These are phyloP conservation scores for Arctocebus calabarensis DNA, from an alignment of 2,797 vertebrate species.

Conservation along the genomic window DNA sequence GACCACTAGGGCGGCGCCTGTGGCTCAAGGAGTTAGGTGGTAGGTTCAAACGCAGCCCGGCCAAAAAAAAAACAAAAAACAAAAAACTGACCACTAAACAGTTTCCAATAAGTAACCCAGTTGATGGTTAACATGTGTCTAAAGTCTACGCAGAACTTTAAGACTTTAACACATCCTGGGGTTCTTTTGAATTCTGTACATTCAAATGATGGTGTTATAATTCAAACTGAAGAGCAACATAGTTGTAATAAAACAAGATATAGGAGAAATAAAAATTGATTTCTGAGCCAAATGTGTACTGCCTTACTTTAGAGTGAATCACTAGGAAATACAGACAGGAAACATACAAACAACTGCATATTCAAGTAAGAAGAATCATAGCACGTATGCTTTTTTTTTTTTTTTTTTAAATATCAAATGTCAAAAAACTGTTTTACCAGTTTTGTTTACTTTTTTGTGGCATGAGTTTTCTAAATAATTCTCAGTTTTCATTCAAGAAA, in stretches of 20 bases:
- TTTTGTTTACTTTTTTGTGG: background rate
- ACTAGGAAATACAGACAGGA: background rate
- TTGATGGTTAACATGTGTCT: background rate
- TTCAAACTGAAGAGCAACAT: conserved; percentile 16
- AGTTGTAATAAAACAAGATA: conserved; percentile 36
- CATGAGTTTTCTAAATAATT: conserved; percentile 53
- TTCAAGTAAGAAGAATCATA: background rate
- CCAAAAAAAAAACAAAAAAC: too few species aligned
- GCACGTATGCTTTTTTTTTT: background rate
- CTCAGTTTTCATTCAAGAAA: conserved; percentile 65
- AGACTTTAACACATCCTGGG: background rate
- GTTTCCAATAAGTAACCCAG: background rate
- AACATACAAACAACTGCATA: conserved; percentile 18
- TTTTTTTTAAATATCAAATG: background rate
- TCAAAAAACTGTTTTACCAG: conserved; percentile 23
- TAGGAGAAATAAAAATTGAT: conserved; percentile 48
- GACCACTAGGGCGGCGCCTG: too few species aligned
- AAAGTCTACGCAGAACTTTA: background rate
- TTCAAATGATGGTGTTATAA: conserved; percentile 28
- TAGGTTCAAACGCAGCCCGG: too few species aligned
- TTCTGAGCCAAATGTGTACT: conserved; percentile 3
- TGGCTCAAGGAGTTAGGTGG: too few species aligned
- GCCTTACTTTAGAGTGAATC: background rate
- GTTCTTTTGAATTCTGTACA: conserved; percentile 30
- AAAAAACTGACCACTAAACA: background rate